These are phyloP conservation scores for Timandra comae DNA, from an alignment of 2,888 invertebrate genomes.

Conservation along the genomic window DNA sequence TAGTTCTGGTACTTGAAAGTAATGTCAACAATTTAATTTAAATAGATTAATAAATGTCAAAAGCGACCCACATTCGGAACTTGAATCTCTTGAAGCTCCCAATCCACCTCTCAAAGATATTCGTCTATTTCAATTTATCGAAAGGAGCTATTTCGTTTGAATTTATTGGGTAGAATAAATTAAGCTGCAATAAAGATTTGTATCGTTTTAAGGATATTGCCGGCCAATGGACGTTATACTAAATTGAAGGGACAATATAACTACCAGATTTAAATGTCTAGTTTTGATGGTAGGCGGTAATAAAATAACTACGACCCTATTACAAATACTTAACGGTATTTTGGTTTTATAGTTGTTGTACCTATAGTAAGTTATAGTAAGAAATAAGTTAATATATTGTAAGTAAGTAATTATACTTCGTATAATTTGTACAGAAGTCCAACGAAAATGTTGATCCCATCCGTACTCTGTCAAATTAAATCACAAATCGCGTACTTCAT, in stretches of 20 bases:
- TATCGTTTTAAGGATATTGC: constrained; percentile 12
- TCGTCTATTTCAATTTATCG: constrained; percentile 13
- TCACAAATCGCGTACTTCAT: no score
- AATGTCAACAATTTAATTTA: no score
- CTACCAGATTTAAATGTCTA: constrained; percentile 24
- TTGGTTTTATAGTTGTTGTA: no score
- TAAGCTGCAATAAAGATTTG: constrained; percentile 15
- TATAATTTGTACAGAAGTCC: no score
- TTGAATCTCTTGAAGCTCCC: constrained; percentile 2
- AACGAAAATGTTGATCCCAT: no score
- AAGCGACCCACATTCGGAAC: background rate
- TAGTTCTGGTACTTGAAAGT: no score
- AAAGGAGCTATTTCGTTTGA: constrained; percentile 12
- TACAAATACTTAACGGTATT: no score
- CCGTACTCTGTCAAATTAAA: no score
- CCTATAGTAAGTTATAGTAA: no score
- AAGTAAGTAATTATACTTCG: no score
- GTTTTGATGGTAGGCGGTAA: background rate
- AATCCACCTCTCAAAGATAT: constrained; percentile 5
- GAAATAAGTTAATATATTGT: no score
- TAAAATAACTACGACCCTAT: constrained; percentile 10
- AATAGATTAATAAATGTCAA: no score
- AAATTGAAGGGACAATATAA: constrained; percentile 25
- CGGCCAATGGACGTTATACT: constrained; percentile 19
- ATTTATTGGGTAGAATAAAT: constrained; percentile 17